phyloP scores from a whole-genome alignment of 2,113 vertebrate species.

The Myanophis thanlyinensis region DNA sequence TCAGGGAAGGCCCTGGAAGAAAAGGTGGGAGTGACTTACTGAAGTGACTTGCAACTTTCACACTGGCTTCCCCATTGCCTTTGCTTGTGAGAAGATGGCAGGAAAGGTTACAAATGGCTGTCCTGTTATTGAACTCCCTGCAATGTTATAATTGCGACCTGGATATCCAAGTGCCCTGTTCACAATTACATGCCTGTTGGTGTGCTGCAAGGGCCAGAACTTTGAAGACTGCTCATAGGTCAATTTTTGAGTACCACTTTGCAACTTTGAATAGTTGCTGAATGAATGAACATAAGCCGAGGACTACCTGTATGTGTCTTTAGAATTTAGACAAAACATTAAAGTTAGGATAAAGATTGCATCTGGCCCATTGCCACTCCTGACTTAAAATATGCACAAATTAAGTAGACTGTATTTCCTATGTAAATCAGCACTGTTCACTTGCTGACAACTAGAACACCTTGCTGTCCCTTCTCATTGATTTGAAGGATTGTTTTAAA shows the following conservation, averaged over 20 bases:
- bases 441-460: neutral
- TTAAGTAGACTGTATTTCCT: neutral
- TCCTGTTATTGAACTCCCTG: neutral
- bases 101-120: neutral
- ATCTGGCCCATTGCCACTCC: neutral
- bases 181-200: neutral
- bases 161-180: neutral
- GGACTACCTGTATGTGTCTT: neutral
- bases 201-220: neutral
- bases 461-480: neutral
- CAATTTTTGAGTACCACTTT: neutral
- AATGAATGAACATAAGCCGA: neutral
- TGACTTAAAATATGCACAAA: neutral
- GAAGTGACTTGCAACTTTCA: neutral
- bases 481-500: neutral
- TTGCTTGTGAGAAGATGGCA: neutral
- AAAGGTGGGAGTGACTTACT: neutral
- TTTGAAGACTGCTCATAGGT: neutral
- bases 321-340: neutral
- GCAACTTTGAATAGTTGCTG: neutral
- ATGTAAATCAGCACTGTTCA: neutral
- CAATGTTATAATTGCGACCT: neutral
- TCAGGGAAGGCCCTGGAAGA: neutral
- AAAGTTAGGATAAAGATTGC: neutral
- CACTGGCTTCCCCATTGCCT: neutral